Base-by-base conservation (phyloP, 30 jellyfish, hydroid and myxozoan genomes). In the Haliclystus octoradiatus region DNA sequence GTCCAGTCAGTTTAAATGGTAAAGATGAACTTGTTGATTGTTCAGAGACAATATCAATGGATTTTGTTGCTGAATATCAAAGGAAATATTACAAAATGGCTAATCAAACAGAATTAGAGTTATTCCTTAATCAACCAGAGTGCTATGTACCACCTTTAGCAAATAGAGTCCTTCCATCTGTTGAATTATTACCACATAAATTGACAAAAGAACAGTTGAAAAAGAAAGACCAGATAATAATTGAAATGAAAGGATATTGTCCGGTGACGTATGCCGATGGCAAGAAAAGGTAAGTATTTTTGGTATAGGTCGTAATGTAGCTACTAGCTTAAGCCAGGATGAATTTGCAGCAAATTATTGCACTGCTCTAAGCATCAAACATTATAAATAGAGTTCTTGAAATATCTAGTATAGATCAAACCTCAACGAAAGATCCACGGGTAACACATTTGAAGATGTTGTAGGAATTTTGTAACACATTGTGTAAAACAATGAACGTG, bases 251-350 rank as follows among this genome's bases (percentile, higher is more conserved):
- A 30, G 98, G 98, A 15, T 89, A 75, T 49, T 89, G 98, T 57
- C 98, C 98, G 14, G 98, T 89, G 63, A 82, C 95, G 51, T 89
- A 89, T 62, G 47, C 82, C 27, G 93, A 89, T 34, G 98, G 98
- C 3, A 81, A 76, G 49, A 49, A 70, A 49, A 82, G 94, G 98
- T 89, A 57, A 53, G 79, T 31, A 35, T 9, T 62, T 67, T 65
- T 26, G 13, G 5, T n/a, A 14, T 40, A 40, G 57, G n/a, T n/a
- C 19, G 57, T 40, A 5, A 40, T 40, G 57, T 40, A 40, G 57
- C 57, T 5, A 40, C 57, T n/a, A n/a, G n/a, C n/a, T n/a, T n/a
- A n/a, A n/a, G n/a, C n/a, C n/a, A n/a, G n/a, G n/a, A n/a, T n/a
- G n/a, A n/a, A n/a, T n/a, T n/a, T n/a, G n/a, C n/a, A n/a, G n/a